These are phyloP conservation scores for Lithosia quadra DNA, from an alignment of 2,888 invertebrate species.

Conservation along the genomic window DNA sequence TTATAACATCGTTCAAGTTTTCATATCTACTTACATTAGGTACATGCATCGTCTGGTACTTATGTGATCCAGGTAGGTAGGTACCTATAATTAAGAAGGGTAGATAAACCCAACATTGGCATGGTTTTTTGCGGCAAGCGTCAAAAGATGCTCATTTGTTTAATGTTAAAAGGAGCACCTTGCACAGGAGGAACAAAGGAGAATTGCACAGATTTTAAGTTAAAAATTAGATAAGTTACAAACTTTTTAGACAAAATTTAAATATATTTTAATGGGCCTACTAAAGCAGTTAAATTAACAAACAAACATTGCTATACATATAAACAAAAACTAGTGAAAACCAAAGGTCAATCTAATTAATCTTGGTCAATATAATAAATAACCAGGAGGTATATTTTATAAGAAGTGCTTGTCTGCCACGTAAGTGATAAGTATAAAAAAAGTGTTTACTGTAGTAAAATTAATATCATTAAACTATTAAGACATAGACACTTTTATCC, in stretches of 20 bases:
- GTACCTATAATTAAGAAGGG: neutral
- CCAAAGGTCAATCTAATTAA: neutral
- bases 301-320: neutral
- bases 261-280: neutral
- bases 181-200: neutral
- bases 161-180: too few relatives aligned
- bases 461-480: too few relatives aligned
- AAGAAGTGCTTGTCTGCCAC: too few relatives aligned
- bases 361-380: neutral
- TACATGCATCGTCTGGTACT: neutral
- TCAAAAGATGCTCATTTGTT: too few relatives aligned
- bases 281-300: neutral
- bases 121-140: too few relatives aligned
- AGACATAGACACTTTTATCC: too few relatives aligned
- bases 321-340: neutral
- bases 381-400: neutral
- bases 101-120: neutral
- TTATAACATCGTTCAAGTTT: slow-evolving; percentile 12
- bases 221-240: too few relatives aligned
- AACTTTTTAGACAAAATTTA: neutral
- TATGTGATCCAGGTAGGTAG: neutral
- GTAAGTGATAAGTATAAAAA: too few relatives aligned
- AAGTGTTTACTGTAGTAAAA: too few relatives aligned
- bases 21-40: neutral
- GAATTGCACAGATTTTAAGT: too few relatives aligned